Conservation (phyloP, 1,140 invertebrate genomes). For the Megalonaias nervosa region DNA sequence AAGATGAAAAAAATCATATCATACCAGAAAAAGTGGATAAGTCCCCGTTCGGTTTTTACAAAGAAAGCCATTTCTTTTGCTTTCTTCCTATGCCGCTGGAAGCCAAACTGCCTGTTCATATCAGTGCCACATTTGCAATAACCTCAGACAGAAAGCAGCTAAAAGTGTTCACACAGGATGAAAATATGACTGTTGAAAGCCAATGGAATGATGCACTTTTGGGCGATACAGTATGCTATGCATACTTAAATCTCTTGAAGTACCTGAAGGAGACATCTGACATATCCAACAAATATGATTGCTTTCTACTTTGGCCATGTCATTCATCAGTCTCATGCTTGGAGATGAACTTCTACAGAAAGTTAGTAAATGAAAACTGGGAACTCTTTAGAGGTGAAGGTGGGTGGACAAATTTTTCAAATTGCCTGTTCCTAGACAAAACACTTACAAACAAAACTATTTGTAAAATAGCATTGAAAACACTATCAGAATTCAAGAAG, state of each 20-base stretch:
- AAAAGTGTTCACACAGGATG: conserved; percentile 31
- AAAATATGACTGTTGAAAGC: conserved; percentile 18
- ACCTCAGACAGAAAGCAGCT: conserved; percentile 37
- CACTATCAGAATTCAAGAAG: not conserved
- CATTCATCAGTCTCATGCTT: not conserved
- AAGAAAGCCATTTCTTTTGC: conserved; percentile 32
- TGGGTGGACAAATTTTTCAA: not conserved
- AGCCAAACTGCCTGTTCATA: conserved; percentile 42
- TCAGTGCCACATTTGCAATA: conserved; percentile 50
- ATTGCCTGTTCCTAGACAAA: not conserved
- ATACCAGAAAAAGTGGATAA: not conserved
- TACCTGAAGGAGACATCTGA: not conserved
- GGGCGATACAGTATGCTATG: conserved; percentile 26
- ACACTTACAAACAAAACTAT: not conserved
- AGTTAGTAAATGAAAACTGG: not conserved
- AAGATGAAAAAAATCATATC: conserved; percentile 7
- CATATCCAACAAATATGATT: conserved; percentile 8
- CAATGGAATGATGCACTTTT: conserved; percentile 54
- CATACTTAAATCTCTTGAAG: conserved; percentile 18
- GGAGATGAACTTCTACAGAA: conserved; percentile 5
- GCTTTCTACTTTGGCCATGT: conserved; percentile 20
- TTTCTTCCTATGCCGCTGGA: conserved; percentile 46
- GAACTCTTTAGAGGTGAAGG: not conserved
- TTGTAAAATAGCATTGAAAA: not conserved
- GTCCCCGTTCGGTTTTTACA: not conserved